Evolutionary conservation across 2,797 vertebrate genomes (phyloP), one percentile per base, ranked within the genome.

Genomic region (Leucoraja ocellata): DNA sequence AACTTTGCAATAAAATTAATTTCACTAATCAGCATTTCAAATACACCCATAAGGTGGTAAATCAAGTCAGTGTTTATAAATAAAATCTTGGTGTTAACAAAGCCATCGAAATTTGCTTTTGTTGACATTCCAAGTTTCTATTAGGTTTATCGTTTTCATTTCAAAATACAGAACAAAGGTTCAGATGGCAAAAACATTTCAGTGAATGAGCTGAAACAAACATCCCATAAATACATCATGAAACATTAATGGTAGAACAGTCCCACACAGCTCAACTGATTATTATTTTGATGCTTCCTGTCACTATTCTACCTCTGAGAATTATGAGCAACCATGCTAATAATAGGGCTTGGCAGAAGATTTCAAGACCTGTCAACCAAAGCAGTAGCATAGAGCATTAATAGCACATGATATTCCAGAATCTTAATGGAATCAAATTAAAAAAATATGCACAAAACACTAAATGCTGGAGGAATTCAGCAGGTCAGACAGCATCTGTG

Each of bases 321-420:
- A 28, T 90, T 68, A 68, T 7, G 1, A 65, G 46, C 4, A 14
- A 18, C 58, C 16, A 86, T 25, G 28, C 83, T 63, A 21, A n/a
- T 65, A 90, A 88, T 65, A 28, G n/a, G 28, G 11, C 18, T 63
- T 90, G 13, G 84, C 32, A 28, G 32, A 28, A 68, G 58, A 90
- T 28, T 88, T n/a, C n/a, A 32, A n/a, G n/a, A 88, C 23, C 61
- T 32, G 61, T 10, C 84, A 86, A 86, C 63, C 83, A 90, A 90
- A 90, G 84, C 63, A 90, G 25, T 32, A 65, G 13, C 32, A 63
- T n/a, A 63, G 32, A 32, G 81, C 23, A 84, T 58, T 46, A 39
- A 81, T 81, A 81, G 36, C 46, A 46, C 32, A 81, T 81, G 79
- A 81, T 4, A 81, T 81, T 81, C 36, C 39, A 81, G 36, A 81